These are phyloP conservation scores for Drosophila asahinai DNA, from an alignment of 1,140 invertebrate genomes.

Conservation along the genomic window DNA sequence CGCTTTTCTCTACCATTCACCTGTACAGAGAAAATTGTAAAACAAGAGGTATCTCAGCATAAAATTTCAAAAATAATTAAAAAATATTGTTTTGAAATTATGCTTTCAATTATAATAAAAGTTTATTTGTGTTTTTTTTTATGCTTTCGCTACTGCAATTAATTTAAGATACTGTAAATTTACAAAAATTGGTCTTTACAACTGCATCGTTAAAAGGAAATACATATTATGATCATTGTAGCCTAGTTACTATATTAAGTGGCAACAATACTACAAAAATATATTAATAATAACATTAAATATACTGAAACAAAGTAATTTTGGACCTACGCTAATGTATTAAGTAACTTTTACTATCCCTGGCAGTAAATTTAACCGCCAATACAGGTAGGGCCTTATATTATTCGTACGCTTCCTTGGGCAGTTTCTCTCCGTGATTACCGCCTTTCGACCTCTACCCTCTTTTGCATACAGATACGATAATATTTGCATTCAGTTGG, in stretches of 20 bases:
- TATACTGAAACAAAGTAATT: too few relatives aligned
- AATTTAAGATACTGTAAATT: background rate
- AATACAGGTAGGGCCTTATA: slow-evolving; percentile 2
- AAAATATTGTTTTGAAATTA: too few relatives aligned
- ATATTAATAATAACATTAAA: too few relatives aligned
- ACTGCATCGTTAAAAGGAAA: too few relatives aligned
- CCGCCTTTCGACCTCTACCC: slow-evolving; percentile 5
- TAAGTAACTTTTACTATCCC: background rate
- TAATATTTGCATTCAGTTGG: slow-evolving; percentile 81
- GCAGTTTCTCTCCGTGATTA: slow-evolving; percentile 21
- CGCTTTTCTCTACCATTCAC: background rate
- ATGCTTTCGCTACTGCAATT: background rate
- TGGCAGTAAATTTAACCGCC: background rate
- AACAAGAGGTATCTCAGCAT: background rate
- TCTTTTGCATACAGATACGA: slow-evolving; percentile 66
- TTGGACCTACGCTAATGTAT: too few relatives aligned
- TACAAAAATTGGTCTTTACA: too few relatives aligned
- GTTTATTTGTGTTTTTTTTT: too few relatives aligned
- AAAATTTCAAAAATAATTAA: background rate
- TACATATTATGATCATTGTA: too few relatives aligned
- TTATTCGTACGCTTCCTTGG: background rate
- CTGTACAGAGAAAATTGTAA: slow-evolving; percentile 8
- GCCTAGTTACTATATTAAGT: too few relatives aligned
- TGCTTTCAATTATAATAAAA: too few relatives aligned
- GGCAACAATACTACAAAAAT: too few relatives aligned